Percentiles rank a stretch among this genome's conserved stretches.
phyloP scores from a whole-genome alignment of 2,888 invertebrate genomes.

The Stegana nigrithorax region DNA sequence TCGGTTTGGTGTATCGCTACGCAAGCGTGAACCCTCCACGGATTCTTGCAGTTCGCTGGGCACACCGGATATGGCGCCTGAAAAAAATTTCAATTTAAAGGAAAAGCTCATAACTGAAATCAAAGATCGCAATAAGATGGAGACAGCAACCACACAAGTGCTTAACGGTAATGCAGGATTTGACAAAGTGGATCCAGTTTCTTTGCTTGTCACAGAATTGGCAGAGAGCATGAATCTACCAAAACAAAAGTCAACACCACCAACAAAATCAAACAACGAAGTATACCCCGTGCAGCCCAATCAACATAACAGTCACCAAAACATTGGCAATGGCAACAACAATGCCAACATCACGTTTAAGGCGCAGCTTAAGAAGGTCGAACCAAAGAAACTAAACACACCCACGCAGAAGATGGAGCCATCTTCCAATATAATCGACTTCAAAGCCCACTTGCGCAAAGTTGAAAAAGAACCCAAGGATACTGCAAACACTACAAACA shows the following conservation, averaged over 20 bases:
- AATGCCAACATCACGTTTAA: constrained; percentile 73
- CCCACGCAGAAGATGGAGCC: constrained; percentile 72
- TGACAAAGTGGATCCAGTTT: constrained; percentile 76
- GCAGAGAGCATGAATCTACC: constrained; percentile 84
- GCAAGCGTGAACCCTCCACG: constrained; percentile 75
- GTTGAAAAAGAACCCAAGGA: constrained; percentile 72
- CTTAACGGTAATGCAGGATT: constrained; percentile 70
- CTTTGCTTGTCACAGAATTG: constrained; percentile 84
- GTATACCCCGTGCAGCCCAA: constrained; percentile 12
- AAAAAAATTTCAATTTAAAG: constrained; percentile 71
- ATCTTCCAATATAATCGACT: constrained; percentile 77
- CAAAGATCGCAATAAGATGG: constrained; percentile 72
- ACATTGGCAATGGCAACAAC: constrained; percentile 63
- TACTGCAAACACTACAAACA: constrained; percentile 24
- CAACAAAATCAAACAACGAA: constrained; percentile 36
- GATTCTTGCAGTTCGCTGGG: constrained; percentile 72
- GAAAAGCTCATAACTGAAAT: constrained; percentile 89
- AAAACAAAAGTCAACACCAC: constrained; percentile 57
- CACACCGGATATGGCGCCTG: constrained; percentile 66
- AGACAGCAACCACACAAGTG: constrained; percentile 74
- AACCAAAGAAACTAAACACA: constrained; percentile 72
- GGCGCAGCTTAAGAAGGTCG: constrained; percentile 81
- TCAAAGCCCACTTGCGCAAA: constrained; percentile 85
- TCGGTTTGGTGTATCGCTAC: constrained; percentile 77
- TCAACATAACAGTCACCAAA: constrained; percentile 51